Evolutionary conservation across 2,113 vertebrate genomes (phyloP), one percentile per base, ranked within the genome.

Genomic region (Lophotis ruficrista): DNA sequence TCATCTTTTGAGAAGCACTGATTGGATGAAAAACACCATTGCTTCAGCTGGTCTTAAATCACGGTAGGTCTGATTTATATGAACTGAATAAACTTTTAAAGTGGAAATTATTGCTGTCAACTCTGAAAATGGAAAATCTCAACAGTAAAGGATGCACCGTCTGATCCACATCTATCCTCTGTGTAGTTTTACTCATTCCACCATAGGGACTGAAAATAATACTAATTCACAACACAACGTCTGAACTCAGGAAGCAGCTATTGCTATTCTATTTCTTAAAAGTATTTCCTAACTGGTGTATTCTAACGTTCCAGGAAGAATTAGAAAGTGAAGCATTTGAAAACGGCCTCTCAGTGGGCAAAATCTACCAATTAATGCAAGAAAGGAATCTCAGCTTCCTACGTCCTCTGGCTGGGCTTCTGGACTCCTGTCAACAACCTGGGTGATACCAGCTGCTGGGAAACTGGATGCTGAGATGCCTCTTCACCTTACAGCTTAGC

Each of bases 21-120:
- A 88, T 92, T 93, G 85, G 71, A 94, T 16, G 13, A 92, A 94
- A 92, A 54, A 0, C 7, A 77, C 28, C 50, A 88, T 14, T 58
- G 66, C 75, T 93, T 83, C 68, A 73, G 68, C 71, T 56, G 16
- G 31, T 65, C 41, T 94, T 94, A 80, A 90, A 95, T 95, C 90
- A 92, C 83, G 28, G 70, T 35, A 66, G 10, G 28, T 70, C 68
- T 86, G 79, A 96, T 93, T 81, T 88, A 81, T 70, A 69, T 1
- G 6, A 93, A 64, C 47, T 47, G 22, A 56, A 90, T 35, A 75
- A 77, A 88, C 43, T 90, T 88, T 51, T 83, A 56, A 86, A 56
- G 30, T 28, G 43, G 90, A 93, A 92, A 75, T 83, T 88, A 83
- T n/a, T 86, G 58, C 45, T 43, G 27, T 83, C 79, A 77, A 3